Evolutionary conservation across 2,888 invertebrate species (phyloP), one percentile per base, ranked within the genome.

Genomic region (Rhingia campestris): DNA sequence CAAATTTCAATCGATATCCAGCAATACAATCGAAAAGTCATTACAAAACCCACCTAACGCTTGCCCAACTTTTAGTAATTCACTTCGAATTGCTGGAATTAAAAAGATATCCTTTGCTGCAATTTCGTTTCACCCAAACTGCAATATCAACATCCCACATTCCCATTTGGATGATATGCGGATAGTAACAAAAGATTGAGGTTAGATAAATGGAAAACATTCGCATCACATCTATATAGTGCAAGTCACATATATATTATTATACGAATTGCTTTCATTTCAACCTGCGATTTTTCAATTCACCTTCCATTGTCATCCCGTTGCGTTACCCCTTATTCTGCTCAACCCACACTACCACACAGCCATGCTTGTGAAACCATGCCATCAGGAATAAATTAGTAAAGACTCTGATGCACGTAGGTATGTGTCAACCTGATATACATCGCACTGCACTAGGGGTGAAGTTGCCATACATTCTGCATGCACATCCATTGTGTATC

Each of bases 341-440:
- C 9, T n/a, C 4, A 4, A 35, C n/a, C n/a, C n/a, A n/a, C 0
- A 6, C 1, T 35, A 14, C 12, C 22, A 22, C 22, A 22, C 22
- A 22, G 22, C 22, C 22, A 22, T 22, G 22, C 22, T 74, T 80
- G 37, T 14, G 32, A 58, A 81, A 81, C 56, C 56, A 33, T 81
- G 75, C 69, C 75, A 69, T 32, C 49, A 67, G 53, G 63, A 75
- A 39, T 81, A 69, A 63, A 75, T 81, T 69, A 75, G 75, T 80
- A 69, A 69, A 22, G 22, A 22, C 22, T 22, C 22, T 22, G 22
- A 22, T 2, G 22, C 2, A 22, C 22, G 22, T 22, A 22, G 22
- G 22, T 22, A 53, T 73, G 59, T 33, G 66, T 67, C 66, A 73
- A 64, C 37, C 49, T 45, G 39, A 45, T 59, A 37, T 32, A 72